These are phyloP conservation scores for Gallinago solitaria DNA, from an alignment of 2,797 vertebrate species.

Conservation along the genomic window DNA sequence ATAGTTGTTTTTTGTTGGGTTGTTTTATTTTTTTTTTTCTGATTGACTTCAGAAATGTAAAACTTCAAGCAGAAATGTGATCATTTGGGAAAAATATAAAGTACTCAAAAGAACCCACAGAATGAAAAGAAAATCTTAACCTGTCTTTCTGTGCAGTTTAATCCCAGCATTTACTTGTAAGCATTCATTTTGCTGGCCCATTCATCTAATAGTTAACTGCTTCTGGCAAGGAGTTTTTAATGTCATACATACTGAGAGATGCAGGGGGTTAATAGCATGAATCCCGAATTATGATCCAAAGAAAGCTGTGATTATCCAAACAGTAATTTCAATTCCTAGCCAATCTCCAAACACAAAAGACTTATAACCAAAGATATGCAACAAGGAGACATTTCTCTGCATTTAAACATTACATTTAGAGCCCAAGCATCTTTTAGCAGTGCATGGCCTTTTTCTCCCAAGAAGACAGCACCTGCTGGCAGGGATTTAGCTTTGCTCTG, in stretches of 20 bases:
- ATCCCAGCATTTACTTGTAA: not conserved
- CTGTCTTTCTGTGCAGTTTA: not conserved
- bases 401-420: slow-evolving; percentile 48
- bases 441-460: not conserved
- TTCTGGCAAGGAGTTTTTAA: slow-evolving; percentile 33
- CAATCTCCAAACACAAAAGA: slow-evolving; percentile 54
- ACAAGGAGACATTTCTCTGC: slow-evolving; percentile 10
- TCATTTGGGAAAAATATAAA: not conserved
- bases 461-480: slow-evolving; percentile 10
- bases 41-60: not conserved
- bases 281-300: slow-evolving; percentile 3
- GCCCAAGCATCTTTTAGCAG: not conserved
- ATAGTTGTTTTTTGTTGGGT: not conserved
- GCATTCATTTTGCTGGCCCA: not conserved
- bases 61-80: not conserved
- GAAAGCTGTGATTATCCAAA: slow-evolving; percentile 40
- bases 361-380: slow-evolving; percentile 19
- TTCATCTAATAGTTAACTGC: not conserved
- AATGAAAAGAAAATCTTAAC: not conserved
- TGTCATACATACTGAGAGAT: not conserved
- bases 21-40: not conserved
- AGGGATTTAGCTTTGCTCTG: slow-evolving; percentile 12
- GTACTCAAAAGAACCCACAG: not conserved
- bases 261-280: slow-evolving; percentile 56
- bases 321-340: slow-evolving; percentile 8